Evolutionary conservation across 2,113 vertebrate species (phyloP), one percentile per base, ranked within the genome.

Genomic region (Syngnathus typhle): DNA sequence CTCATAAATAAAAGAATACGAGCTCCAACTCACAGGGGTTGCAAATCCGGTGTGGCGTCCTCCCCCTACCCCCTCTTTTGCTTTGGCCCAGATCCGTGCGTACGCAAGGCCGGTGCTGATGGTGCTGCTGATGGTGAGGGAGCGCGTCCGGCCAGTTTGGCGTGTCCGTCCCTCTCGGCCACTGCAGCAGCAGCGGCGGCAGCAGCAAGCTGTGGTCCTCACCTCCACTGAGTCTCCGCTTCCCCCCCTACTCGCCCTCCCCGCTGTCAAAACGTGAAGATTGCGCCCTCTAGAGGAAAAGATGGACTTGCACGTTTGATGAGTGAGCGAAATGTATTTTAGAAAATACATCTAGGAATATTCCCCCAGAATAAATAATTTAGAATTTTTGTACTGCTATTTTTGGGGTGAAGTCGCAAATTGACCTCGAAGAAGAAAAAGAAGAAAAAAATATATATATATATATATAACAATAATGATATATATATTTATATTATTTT

Each of bases 161-260:
- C 67, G 79, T 69, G 78, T 75, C 69, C 56, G 79, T 62, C 68
- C 68, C 51, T 51, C 56, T 76, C 82, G 39, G 79, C 84, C 74
- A 80, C 80, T 85, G 87, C 84, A 84, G 81, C 82, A 80, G 82
- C 79, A 83, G 77, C 82, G 79, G 82, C 79, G 82, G 87, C 84
- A 84, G 81, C 82, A 80, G 80, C 79, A 83, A 76, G 73, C 76
- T 84, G 84, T 82, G 85, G 74, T 84, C 77, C 85, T 62, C 60
- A 43, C 60, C 60, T 62, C 60, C 75, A 72, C 78, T 55, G 80
- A 64, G 82, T 58, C 84, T 71, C 70, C 60, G 37, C 78, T 78
- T 70, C 78, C 75, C 68, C 39, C 7, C 41, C 39, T 10, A 9
- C 59, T 18, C 59, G 18, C 6, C 44, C 15, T 36, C 74, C n/a